phyloP scores from a whole-genome alignment of 2,888 invertebrate species.

The Ochropacha duplaris region DNA sequence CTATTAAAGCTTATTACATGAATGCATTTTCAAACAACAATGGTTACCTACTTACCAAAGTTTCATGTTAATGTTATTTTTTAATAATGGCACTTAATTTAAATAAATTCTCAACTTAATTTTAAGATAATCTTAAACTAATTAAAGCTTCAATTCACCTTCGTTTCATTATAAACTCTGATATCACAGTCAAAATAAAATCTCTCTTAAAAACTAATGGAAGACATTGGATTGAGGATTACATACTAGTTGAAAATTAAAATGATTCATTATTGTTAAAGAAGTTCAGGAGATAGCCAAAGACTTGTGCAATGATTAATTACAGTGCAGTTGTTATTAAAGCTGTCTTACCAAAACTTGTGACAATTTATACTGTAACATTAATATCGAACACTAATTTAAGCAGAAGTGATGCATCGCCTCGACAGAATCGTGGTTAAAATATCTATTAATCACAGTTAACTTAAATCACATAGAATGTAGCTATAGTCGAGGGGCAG shows the following conservation, averaged over 20 bases:
- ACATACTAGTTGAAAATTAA: constrained; percentile 26
- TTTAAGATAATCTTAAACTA: constrained; percentile 42
- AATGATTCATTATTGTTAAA: constrained; percentile 29
- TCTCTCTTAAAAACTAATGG: constrained; percentile 63
- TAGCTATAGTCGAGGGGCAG: constrained; percentile 28
- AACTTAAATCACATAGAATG: constrained; percentile 38
- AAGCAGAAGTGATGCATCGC: constrained; percentile 44
- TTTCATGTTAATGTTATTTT: no score
- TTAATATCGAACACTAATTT: constrained; percentile 56
- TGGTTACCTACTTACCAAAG: neutral
- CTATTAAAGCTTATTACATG: no score
- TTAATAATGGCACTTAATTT: neutral
- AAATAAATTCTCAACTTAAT: neutral
- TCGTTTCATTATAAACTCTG: constrained; percentile 38
- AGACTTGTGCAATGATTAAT: constrained; percentile 67
- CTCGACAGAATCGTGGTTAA: constrained; percentile 37
- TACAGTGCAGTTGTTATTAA: constrained; percentile 78
- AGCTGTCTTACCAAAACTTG: constrained; percentile 82
- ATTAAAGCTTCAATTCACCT: constrained; percentile 64
- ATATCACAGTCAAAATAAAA: constrained; percentile 70
- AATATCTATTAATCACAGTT: constrained; percentile 32
- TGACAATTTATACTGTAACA: constrained; percentile 64
- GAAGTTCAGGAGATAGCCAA: constrained; percentile 57
- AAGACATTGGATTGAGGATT: constrained; percentile 65
- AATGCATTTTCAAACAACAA: no score